phyloP scores from a whole-genome alignment of 2,113 vertebrate species.

The Limnothrissa miodon region DNA sequence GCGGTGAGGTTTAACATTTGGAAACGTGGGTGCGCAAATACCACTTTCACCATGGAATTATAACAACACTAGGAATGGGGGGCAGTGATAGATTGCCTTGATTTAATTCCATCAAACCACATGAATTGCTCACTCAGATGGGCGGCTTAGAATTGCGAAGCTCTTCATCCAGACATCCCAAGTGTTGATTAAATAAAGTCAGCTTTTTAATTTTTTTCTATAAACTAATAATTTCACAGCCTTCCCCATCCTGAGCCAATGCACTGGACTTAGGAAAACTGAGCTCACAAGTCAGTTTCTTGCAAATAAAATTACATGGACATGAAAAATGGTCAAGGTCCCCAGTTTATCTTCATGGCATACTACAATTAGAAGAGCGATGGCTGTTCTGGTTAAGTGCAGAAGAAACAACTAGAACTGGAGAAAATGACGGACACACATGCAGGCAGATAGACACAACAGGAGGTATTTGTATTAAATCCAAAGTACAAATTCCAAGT shows the following conservation, averaged over 20 bases:
- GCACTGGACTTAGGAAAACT: not conserved
- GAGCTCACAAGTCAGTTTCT: not conserved
- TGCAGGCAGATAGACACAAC: not conserved
- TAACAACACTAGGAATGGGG: not conserved
- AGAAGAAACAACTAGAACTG: not conserved
- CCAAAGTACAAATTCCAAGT: too few relatives aligned
- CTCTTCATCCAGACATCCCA: conserved; percentile 20
- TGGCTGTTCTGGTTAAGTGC: not conserved
- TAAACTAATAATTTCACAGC: not conserved
- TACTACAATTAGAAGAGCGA: not conserved
- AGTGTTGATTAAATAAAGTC: not conserved
- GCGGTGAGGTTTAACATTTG: conserved; percentile 53
- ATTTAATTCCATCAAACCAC: conserved; percentile 50
- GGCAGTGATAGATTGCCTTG: conserved; percentile 50
- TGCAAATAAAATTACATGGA: not conserved
- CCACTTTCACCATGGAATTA: conserved; percentile 58
- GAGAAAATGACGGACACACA: not conserved
- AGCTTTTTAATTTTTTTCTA: not conserved
- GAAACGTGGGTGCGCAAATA: conserved; percentile 63
- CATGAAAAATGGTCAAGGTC: not conserved
- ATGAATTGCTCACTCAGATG: conserved; percentile 25
- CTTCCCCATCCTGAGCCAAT: not conserved
- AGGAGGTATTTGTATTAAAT: not conserved
- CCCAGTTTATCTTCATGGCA: not conserved
- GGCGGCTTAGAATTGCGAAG: not conserved